Evolutionary conservation across 2,888 invertebrate genomes (phyloP).

Genomic region (Eilema depressum): DNA sequence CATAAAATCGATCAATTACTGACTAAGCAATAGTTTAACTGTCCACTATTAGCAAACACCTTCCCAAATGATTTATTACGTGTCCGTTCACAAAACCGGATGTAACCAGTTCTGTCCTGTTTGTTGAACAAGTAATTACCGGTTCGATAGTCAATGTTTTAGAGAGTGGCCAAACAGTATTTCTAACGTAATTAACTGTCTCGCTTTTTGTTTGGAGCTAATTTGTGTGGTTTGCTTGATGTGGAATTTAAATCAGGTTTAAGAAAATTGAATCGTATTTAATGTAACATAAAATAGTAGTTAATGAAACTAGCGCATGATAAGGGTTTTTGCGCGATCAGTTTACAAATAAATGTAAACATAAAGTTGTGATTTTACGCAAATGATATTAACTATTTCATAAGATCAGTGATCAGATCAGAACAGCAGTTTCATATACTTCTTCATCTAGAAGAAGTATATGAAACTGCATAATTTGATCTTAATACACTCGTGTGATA

Average conservation of each 20-base stretch:
- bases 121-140: conserved; percentile 61
- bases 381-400: too few relatives aligned
- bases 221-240: neutral
- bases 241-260: neutral
- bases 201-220: neutral
- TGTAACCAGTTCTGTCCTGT: conserved; percentile 53
- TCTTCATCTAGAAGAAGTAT: too few relatives aligned
- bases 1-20: neutral
- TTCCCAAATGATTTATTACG: conserved; percentile 32
- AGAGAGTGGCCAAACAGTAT: conserved; percentile 30
- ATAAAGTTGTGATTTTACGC: too few relatives aligned
- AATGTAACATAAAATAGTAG: too few relatives aligned
- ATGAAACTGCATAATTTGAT: too few relatives aligned
- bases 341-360: too few relatives aligned
- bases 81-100: conserved; percentile 47
- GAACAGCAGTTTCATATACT: too few relatives aligned
- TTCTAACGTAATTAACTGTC: conserved; percentile 23
- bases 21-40: neutral
- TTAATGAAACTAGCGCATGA: too few relatives aligned
- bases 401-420: too few relatives aligned
- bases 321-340: too few relatives aligned
- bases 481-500: too few relatives aligned
- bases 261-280: too few relatives aligned
- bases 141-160: conserved; percentile 50
- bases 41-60: conserved; percentile 3